Conservation (phyloP, 2,888 invertebrate genomes). For the Aporophyla lueneburgensis region DNA sequence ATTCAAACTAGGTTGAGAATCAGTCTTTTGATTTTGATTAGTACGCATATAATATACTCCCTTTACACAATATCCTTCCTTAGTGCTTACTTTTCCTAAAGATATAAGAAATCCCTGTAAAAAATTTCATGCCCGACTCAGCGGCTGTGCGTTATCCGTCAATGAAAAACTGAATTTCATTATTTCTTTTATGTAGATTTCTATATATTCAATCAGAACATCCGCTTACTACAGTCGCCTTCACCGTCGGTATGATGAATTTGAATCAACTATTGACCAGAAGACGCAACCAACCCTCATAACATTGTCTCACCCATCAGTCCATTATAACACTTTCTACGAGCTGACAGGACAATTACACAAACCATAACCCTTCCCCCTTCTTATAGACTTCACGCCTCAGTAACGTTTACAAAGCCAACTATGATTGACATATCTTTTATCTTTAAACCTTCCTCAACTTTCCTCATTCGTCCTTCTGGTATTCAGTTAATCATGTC, state of each 20-base stretch:
- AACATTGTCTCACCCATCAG: background rate
- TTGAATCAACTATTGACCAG: background rate
- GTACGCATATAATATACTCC: no score
- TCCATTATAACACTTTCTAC: background rate
- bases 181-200: background rate
- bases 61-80: background rate
- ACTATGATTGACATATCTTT: conserved; percentile 8
- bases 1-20: no score
- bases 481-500: background rate
- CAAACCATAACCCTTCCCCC: background rate
- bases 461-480: background rate
- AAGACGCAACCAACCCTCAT: background rate
- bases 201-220: background rate
- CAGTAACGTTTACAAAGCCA: conserved; percentile 16
- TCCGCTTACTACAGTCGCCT: background rate
- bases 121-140: no score
- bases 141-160: no score
- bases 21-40: no score
- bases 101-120: no score
- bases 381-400: background rate
- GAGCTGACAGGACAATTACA: background rate
- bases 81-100: background rate
- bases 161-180: background rate
- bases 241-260: background rate
- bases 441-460: conserved; percentile 12